These are phyloP conservation scores for Menidia beryllina DNA, from an alignment of 2,113 vertebrate genomes.

Conservation along the genomic window DNA sequence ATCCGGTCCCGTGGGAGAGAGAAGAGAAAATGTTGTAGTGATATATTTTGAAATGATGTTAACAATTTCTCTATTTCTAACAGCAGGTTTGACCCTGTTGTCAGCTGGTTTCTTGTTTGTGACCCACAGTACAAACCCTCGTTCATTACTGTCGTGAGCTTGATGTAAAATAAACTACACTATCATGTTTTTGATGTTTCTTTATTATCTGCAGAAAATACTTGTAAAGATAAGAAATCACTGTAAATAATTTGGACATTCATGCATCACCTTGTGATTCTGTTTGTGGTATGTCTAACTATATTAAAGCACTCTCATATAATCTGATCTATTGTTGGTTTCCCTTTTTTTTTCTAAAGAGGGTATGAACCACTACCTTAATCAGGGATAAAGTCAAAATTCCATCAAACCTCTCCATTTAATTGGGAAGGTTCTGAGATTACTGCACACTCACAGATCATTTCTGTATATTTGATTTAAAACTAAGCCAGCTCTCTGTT, in stretches of 20 bases:
- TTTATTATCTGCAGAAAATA: constrained; percentile 7
- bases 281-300: constrained; percentile 42
- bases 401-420: constrained; percentile 55
- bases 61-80: neutral
- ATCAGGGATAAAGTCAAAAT: constrained; percentile 49
- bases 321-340: constrained; percentile 6
- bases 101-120: constrained; percentile 29
- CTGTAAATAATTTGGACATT: constrained; percentile 52
- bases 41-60: constrained; percentile 1
- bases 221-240: constrained; percentile 28
- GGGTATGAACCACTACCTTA: constrained; percentile 30
- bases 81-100: constrained; percentile 12
- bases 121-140: constrained; percentile 37
- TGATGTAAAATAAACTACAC: constrained; percentile 48
- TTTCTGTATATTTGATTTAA: constrained; percentile 47
- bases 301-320: constrained; percentile 60
- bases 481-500: constrained; percentile 59
- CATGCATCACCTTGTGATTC: constrained; percentile 36
- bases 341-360: neutral
- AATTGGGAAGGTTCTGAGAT: constrained; percentile 34
- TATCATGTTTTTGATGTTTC: constrained; percentile 38
- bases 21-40: constrained; percentile 74
- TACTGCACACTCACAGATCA: constrained; percentile 17
- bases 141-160: constrained; percentile 44
- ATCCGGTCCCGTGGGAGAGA: constrained; percentile 85